Base-by-base conservation (phyloP, 2,113 vertebrate genomes). In the Xenopus laevis region DNA sequence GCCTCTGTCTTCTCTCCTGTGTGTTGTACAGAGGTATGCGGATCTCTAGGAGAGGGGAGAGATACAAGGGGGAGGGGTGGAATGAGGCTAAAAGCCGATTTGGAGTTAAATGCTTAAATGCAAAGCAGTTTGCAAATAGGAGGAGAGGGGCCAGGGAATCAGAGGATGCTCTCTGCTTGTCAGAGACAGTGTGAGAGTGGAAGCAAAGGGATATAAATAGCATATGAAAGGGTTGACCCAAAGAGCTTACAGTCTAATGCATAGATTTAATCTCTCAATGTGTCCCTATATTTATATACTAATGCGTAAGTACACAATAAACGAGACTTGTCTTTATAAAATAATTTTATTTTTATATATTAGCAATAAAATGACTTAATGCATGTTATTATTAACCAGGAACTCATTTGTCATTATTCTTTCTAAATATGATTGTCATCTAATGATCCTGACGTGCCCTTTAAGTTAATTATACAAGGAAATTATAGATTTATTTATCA, bases 21-120 rank as follows among this genome's bases (percentile, higher is more conserved):
- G 47, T 65, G 50, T 16, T 33, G 16, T 71, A 47, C 20, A 23
- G 68, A 71, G 68, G 75, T 78, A 71, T 71, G 75, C 55, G 61
- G 55, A 20, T 18, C 52, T 65, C 33, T 15, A n/a, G 68, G n/a
- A 45, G 62, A 47, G 60, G 33, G 68, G 15, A 68, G 66, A 45
- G 27, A 55, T 59, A 13, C 13, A n/a, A 53, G 62, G 45, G 21
- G 15, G 62, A 63, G 27, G 61, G 68, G 63, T 63, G 68, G 68
- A 58, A 71, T 71, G 75, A 71, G 62, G 68, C 61, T 71, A 78
- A 78, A 71, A 78, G 75, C 75, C 69, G 75, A 65, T 78, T 71
- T 71, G 63, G 73, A 76, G 73, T 76, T 76, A 76, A 76, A 76
- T 76, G 73, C 73, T 76, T 76, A 76, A 76, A 76, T 76, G 73